Evolutionary conservation across 64 coral and sea anemone genomes (phyloP).

Genomic region (Pachyseris speciosa): DNA sequence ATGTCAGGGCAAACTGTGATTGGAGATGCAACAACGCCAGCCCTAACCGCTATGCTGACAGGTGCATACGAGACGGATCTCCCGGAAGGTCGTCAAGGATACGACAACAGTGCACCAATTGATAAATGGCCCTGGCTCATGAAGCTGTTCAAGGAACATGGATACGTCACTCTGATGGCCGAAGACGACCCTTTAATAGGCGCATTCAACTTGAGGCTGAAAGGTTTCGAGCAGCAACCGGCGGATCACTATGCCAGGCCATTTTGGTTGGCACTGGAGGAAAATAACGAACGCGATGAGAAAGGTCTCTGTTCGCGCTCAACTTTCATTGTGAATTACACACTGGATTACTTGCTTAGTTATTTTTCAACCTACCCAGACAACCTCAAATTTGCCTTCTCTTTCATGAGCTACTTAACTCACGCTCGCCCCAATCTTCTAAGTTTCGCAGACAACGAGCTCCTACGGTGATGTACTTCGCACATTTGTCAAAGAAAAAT

Average conservation of each 20-base stretch:
- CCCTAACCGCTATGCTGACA: conserved; percentile 75
- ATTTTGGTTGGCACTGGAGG: conserved; percentile 85
- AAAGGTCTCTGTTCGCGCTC: conserved; percentile 77
- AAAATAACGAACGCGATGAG: conserved; percentile 55
- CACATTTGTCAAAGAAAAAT: conserved; percentile 54
- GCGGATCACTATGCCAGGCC: conserved; percentile 81
- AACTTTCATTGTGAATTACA: conserved; percentile 79
- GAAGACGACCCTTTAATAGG: conserved; percentile 85
- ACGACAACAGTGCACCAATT: conserved; percentile 26
- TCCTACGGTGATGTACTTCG: conserved; percentile 66
- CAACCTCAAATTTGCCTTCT: conserved; percentile 80
- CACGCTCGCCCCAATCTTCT: conserved; percentile 80
- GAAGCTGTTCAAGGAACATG: conserved; percentile 56
- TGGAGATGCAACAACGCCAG: conserved; percentile 85
- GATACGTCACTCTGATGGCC: conserved; percentile 73
- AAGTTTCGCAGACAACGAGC: conserved; percentile 81
- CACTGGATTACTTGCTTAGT: conserved; percentile 79
- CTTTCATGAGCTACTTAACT: conserved; percentile 72
- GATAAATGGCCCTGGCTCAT: conserved; percentile 90
- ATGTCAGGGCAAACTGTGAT: conserved; percentile 86
- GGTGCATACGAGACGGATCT: conserved; percentile 60
- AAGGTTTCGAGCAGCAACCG: conserved; percentile 46
- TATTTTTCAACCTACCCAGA: conserved; percentile 73
- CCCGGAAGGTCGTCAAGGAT: conserved; percentile 78
- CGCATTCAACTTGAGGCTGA: conserved; percentile 80